Evolutionary conservation across 1,140 invertebrate species (phyloP), one percentile per base, ranked within the genome.

Genomic region (Nilaparvata lugens): DNA sequence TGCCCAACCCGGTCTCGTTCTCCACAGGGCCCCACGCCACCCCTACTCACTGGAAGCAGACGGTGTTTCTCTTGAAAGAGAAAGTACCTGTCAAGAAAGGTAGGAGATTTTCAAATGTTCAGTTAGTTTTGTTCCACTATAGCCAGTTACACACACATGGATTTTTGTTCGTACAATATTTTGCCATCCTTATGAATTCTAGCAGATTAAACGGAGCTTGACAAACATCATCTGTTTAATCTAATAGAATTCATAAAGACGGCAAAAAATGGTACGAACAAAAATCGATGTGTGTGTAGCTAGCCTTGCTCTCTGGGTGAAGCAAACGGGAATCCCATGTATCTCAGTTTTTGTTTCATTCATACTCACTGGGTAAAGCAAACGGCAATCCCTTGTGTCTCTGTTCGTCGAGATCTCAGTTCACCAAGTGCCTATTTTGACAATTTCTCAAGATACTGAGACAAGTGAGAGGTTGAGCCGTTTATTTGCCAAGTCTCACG

Each of bases 21-120:
- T 85, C 83, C 58, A 92, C 89, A 64, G 86, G 84, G 68, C 94
- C 87, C 56, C 78, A 77, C 62, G 81, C 82, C 67, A 78, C 79
- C 62, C 78, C 80, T 53, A 98, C 95, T 7, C 95, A 98, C 76
- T 98, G 96, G 96, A 97, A 97, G 74, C 97, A 98, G 75, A 97
- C 95, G 1, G 83, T 96, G 7, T 95, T 99, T 72, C 94, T 93
- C 67, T 79, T 98, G 38, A 86, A 79, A 66, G 77, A 88, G 68
- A 83, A 86, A 65, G 80, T 86, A 23, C 19, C 48, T 18, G 48
- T 60, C n/a, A 60, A 60, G 43, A 7, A 60, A 53, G 58, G 58
- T 60, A 25, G 23, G 57, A 31, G 4, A 21, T 51, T 51, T 5
- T 42, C 9, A 7, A 52, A 52, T 9, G 11, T 52, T 6, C 16